Percentiles rank a stretch among this genome's conserved stretches.
Conservation (phyloP, 2,797 vertebrate genomes). For the Scolopax rusticola region DNA sequence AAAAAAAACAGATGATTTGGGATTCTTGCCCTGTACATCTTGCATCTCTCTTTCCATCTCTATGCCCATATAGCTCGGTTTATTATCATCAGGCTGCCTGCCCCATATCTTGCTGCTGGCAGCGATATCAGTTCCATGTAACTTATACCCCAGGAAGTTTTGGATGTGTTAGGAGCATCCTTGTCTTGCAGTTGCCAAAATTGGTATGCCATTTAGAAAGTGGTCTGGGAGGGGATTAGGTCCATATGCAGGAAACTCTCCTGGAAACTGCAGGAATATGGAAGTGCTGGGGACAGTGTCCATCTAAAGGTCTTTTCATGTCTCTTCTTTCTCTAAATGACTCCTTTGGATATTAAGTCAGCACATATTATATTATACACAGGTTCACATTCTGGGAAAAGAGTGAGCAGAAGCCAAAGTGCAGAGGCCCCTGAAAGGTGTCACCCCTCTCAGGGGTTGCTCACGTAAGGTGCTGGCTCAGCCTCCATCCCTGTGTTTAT, state of each 20-base stretch:
- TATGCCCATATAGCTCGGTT: not conserved
- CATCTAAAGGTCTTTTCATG: not conserved
- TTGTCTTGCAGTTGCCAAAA: not conserved
- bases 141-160: not conserved
- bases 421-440: not conserved
- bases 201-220: not conserved
- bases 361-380: not conserved
- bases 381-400: not conserved
- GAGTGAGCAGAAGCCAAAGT: not conserved
- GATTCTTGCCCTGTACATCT: slow-evolving; percentile 7
- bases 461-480: not conserved
- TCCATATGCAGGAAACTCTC: not conserved
- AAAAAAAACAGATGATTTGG: not conserved
- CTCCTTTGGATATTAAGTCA: not conserved
- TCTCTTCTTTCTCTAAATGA: not conserved
- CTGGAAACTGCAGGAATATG: not conserved
- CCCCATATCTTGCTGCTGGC: not conserved
- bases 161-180: not conserved
- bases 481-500: not conserved
- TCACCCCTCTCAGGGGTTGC: not conserved
- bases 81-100: accelerated
- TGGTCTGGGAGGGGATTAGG: not conserved
- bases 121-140: not conserved
- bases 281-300: not conserved
- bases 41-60: not conserved